phyloP scores from a whole-genome alignment of 1,140 invertebrate genomes.

The Neoseiulus cucumeris region DNA sequence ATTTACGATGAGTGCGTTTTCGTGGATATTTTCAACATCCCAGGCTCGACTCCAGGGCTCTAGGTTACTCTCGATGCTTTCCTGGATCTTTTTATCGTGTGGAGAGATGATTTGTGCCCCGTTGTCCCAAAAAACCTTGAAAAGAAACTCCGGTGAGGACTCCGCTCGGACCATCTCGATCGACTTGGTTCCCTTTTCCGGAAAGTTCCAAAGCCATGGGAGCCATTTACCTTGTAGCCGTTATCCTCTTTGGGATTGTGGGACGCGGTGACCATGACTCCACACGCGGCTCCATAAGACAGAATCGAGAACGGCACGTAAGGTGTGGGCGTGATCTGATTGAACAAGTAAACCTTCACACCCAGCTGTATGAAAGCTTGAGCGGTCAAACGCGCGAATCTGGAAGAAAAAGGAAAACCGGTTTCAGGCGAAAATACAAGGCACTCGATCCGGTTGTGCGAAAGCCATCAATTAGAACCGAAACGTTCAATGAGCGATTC shows the following conservation, averaged over 20 bases:
- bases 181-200: not conserved
- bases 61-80: constrained; percentile 51
- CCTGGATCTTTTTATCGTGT: constrained; percentile 67
- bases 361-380: constrained; percentile 53
- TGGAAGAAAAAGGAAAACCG: constrained; percentile 27
- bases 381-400: constrained; percentile 76
- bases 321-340: constrained; percentile 65
- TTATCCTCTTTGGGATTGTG: constrained; percentile 99
- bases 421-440: no score
- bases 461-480: no score
- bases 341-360: constrained; percentile 64
- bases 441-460: no score
- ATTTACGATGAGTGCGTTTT: constrained; percentile 27
- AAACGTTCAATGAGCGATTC: no score
- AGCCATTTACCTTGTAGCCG: constrained; percentile 67
- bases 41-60: constrained; percentile 45
- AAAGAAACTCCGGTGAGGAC: constrained; percentile 15
- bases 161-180: not conserved
- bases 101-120: constrained; percentile 85
- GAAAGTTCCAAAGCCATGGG: constrained; percentile 2
- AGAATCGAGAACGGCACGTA: constrained; percentile 65
- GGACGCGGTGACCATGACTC: constrained; percentile 91
- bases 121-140: constrained; percentile 60
- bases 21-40: constrained; percentile 28
- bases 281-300: constrained; percentile 46